These are phyloP conservation scores for Boleophthalmus pectinirostris DNA, from an alignment of 2,113 vertebrate species.

Conservation along the genomic window DNA sequence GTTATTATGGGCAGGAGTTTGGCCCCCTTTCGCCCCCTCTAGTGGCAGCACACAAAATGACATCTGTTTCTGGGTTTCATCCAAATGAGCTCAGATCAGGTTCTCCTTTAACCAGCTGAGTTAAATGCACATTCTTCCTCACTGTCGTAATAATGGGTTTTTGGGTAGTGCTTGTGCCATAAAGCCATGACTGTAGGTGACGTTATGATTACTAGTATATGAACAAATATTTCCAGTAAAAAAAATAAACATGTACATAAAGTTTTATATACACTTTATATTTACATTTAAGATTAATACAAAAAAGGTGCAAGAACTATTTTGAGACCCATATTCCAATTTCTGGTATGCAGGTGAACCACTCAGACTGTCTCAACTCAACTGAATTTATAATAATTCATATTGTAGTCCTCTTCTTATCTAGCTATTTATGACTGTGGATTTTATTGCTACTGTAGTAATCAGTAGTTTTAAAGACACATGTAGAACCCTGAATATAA, in stretches of 20 bases:
- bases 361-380: too few relatives aligned
- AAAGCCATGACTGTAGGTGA: background rate
- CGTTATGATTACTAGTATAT: background rate
- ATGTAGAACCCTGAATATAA: background rate
- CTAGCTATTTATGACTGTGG: too few relatives aligned
- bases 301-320: too few relatives aligned
- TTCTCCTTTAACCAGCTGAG: slow-evolving; percentile 53
- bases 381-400: background rate
- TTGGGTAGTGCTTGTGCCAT: background rate
- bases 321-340: too few relatives aligned
- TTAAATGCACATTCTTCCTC: slow-evolving; percentile 39
- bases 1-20: slow-evolving; percentile 71
- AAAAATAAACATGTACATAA: background rate
- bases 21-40: slow-evolving; percentile 60
- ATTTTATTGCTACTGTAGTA: too few relatives aligned
- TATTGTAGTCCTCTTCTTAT: background rate
- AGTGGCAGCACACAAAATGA: slow-evolving; percentile 66
- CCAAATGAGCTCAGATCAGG: slow-evolving; percentile 39
- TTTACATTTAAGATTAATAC: too few relatives aligned
- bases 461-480: background rate
- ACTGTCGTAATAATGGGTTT: slow-evolving; percentile 22
- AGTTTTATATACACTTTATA: background rate
- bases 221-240: background rate
- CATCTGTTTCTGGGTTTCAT: slow-evolving; percentile 50
- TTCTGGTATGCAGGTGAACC: too few relatives aligned